phyloP scores from a whole-genome alignment of 2,888 invertebrate genomes.

The Troides helena region DNA sequence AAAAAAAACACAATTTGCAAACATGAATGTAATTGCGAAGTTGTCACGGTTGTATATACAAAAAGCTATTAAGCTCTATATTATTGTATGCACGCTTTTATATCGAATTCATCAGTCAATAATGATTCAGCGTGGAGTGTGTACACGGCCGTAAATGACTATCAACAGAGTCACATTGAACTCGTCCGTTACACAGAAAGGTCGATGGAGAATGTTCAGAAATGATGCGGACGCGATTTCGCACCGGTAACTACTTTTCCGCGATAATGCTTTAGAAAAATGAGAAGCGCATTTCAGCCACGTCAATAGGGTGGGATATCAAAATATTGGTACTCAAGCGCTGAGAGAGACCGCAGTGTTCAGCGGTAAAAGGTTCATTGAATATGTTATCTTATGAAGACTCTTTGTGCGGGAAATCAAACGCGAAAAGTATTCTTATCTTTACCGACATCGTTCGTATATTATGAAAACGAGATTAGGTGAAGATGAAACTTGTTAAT shows the following conservation, averaged over 20 bases:
- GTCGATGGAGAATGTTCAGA: slow-evolving; percentile 50
- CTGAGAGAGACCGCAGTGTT: slow-evolving; percentile 34
- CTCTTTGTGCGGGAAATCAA: not conserved
- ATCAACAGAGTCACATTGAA: slow-evolving; percentile 22
- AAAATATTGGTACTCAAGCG: slow-evolving; percentile 45
- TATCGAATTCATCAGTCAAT: slow-evolving; percentile 59
- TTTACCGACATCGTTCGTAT: not conserved
- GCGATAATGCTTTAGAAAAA: slow-evolving; percentile 68
- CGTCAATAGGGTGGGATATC: slow-evolving; percentile 43
- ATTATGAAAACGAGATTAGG: not conserved
- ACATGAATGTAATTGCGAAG: slow-evolving; percentile 10
- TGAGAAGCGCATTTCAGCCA: slow-evolving; percentile 47
- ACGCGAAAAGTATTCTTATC: not conserved
- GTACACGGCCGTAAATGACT: slow-evolving; percentile 34
- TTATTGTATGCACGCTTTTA: slow-evolving; percentile 47
- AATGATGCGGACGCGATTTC: slow-evolving; percentile 69
- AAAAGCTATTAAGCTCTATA: slow-evolving; percentile 35
- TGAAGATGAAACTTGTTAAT: no score
- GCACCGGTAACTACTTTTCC: slow-evolving; percentile 78
- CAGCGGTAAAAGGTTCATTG: slow-evolving; percentile 37
- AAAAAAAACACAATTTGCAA: slow-evolving; percentile 10
- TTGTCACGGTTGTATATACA: slow-evolving; percentile 32
- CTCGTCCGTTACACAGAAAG: slow-evolving; percentile 34
- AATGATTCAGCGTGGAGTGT: slow-evolving; percentile 58
- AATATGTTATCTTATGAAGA: slow-evolving; percentile 36